These are phyloP conservation scores for Drosophila arizonae DNA, from an alignment of 1,140 invertebrate species.

Conservation along the genomic window DNA sequence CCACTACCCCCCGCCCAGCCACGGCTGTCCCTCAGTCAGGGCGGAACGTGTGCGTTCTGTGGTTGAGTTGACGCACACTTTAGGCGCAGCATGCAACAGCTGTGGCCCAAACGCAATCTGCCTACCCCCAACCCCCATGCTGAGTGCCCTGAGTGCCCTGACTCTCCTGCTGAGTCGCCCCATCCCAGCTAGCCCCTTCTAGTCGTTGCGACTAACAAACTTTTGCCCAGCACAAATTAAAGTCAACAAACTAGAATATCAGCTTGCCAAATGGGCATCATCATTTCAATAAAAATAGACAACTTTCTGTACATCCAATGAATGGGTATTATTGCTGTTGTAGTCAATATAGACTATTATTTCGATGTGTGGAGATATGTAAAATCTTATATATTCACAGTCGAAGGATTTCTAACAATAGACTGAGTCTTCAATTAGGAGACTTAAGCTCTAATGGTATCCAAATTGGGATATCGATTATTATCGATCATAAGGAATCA, in stretches of 20 bases:
- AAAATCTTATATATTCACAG: too few relatives aligned
- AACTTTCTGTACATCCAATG: not conserved
- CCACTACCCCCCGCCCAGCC: not conserved
- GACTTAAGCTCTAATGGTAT: too few relatives aligned
- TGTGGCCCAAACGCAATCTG: conserved; percentile 41
- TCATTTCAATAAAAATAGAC: conserved; percentile 23
- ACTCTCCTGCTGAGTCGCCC: too few relatives aligned
- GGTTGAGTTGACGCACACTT: conserved; percentile 71
- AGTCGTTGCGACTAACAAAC: conserved; percentile 28
- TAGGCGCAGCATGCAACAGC: conserved; percentile 74
- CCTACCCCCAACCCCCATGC: not conserved
- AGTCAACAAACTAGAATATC: conserved; percentile 5
- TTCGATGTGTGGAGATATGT: too few relatives aligned
- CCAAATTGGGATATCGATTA: too few relatives aligned
- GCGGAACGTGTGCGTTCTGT: conserved; percentile 70
- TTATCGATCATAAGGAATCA: too few relatives aligned
- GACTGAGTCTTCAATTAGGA: too few relatives aligned
- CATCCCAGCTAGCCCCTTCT: not conserved
- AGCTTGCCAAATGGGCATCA: conserved; percentile 23
- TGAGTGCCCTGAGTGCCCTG: not conserved
- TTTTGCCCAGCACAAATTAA: conserved; percentile 24
- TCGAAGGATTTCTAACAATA: too few relatives aligned
- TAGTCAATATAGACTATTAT: too few relatives aligned
- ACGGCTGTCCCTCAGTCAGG: conserved; percentile 17
- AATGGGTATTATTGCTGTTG: not conserved